Evolutionary conservation across 1,140 invertebrate genomes (phyloP).

Genomic region (Anagrus nilaparvatae): DNA sequence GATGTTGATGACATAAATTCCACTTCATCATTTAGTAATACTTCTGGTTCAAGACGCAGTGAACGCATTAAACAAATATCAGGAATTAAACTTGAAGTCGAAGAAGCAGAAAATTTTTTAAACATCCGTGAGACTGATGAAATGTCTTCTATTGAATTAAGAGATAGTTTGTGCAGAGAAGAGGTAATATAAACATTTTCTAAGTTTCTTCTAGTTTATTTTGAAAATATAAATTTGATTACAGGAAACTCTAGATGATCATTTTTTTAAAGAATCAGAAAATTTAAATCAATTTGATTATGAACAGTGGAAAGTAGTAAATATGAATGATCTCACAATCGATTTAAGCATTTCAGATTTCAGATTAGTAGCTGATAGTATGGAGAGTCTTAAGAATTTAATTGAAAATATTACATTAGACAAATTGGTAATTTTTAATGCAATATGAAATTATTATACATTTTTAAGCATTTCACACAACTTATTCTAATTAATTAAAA

Average conservation of each 20-base stretch:
- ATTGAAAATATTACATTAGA: conserved; percentile 20
- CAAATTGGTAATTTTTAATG: conserved; percentile 9
- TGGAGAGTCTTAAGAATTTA: conserved; percentile 28
- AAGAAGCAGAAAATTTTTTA: conserved; percentile 7
- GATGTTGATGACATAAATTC: conserved; percentile 10
- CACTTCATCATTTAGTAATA: not conserved
- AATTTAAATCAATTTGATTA: conserved; percentile 5
- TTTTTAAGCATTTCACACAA: conserved; percentile 5
- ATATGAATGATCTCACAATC: conserved; percentile 25
- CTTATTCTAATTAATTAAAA: not conserved
- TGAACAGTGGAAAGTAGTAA: conserved; percentile 13
- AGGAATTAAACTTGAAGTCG: conserved; percentile 5
- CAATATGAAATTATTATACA: not conserved
- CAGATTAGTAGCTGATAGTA: conserved; percentile 30
- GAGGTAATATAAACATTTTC: no score
- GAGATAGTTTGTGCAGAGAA: conserved; percentile 14
- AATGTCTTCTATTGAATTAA: conserved; percentile 13
- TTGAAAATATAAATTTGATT: not conserved
- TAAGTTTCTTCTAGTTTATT: conserved; percentile 2
- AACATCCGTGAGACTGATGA: conserved; percentile 10
- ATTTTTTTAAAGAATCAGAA: no score
- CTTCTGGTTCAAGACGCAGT: conserved; percentile 8
- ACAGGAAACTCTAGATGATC: no score
- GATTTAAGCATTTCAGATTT: conserved; percentile 32
- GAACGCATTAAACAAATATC: conserved; percentile 2